Evolutionary conservation across 2,113 vertebrate genomes (phyloP), one percentile per base, ranked within the genome.

Genomic region (Nansenia antarctica): DNA sequence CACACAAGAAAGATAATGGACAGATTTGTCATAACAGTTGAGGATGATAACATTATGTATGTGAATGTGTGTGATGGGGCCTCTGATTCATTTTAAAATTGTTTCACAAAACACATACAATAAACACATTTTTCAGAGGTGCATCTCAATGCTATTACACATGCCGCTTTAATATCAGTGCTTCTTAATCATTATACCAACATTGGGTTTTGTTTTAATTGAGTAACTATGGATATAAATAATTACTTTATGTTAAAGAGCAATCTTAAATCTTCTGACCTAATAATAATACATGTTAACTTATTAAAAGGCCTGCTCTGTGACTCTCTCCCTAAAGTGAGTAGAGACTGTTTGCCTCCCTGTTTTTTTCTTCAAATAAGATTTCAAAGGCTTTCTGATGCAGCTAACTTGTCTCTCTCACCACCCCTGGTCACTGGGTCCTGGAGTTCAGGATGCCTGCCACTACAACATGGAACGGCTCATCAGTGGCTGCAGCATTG

Each of bases 351-450:
- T 22, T 52, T 31, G 39, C 54, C 27, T 22, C 22, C 42, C 31
- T 9, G 14, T 30, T 53, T 61, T 39, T 71, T 69, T 78, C 66
- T 30, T 2, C 69, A 65, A 67, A 69, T 60, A 64, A 69, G 59
- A 79, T 81, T 82, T 86, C 74, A 77, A 79, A 82, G 84, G 67
- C 78, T 20, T 42, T 64, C 42, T 4, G 72, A 74, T 20, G 73
- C 78, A 79, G 82, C 78, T 86, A 82, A 89, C 85, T 85, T 74
- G 66, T 79, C 86, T 91, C 90, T 79, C 78, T 92, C 89, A 86
- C 82, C 87, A 76, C 89, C 82, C 74, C 77, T 78, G 70, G 84
- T 87, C 88, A 86, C 67, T 55, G 82, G 76, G 69, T 31, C 12
- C 86, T 68, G 62, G 69, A 57, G 74, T 84, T 87, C 82, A 87